Evolutionary conservation across 2,888 invertebrate species (phyloP), one percentile per base, ranked within the genome.

Genomic region (Eulithis prunata): DNA sequence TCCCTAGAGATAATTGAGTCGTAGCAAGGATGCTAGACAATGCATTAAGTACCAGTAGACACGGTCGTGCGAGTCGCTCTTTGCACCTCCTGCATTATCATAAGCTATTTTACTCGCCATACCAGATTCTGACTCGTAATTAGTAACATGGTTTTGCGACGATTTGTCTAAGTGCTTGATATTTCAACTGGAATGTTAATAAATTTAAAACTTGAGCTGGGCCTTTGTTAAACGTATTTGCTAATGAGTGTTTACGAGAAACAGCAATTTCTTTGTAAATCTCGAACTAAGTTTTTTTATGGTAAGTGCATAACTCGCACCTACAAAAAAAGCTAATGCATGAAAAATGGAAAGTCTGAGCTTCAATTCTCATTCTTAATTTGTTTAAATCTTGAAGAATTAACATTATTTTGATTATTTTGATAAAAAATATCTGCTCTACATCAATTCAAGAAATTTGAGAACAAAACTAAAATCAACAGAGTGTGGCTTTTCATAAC

Each of bases 1-100:
- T 81, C 82, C 84, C 81, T 78, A 76, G 77, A 81, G 81, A 84
- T 88, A 89, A 90, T 89, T 89, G 89, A 89, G 86, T 85, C 82
- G 85, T 87, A 82, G 84, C 80, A 81, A 82, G 80, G 78, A 80
- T 78, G 72, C 77, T 79, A 85, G 84, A 89, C 88, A 88, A 87
- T 88, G 82, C 87, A 85, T 85, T 83, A 80, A 85, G 85, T 83
- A 80, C 83, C 81, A 79, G 77, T 78, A 47, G 74, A 55, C 58
- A 57, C 61, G 66, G 54, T 57, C 60, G 51, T n/a, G 59, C 45
- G 45, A 36, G 46, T 46, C 12, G 46, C 46, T 12, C 10, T 45
- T 62, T 41, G 61, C 64, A 66, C 66, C 47, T 69, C 36, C 57
- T 52, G 55, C 54, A 65, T 70, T 69, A 60, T 60, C 70, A 69